A percentile compares a stretch with the other conserved stretches of the same genome.
Conservation (phyloP, 1,140 invertebrate genomes). For the Brachionus asplanchnoidis region DNA sequence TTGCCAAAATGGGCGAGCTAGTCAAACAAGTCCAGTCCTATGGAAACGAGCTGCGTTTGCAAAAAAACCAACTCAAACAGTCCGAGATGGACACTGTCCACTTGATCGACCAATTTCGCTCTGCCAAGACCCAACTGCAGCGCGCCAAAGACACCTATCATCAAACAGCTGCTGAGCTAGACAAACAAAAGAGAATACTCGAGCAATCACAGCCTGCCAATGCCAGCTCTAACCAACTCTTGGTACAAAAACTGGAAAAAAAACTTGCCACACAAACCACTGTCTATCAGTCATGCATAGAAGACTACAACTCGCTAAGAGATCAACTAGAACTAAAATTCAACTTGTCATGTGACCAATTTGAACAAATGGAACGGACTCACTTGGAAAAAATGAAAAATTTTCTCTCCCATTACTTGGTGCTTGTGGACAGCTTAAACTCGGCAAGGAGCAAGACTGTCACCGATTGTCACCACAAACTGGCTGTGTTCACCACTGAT, state of each 20-base stretch:
- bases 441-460: not conserved
- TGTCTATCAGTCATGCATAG: not conserved
- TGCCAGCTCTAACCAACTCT: not conserved
- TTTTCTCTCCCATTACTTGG: not conserved
- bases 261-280: not conserved
- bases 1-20: not conserved
- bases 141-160: not conserved
- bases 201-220: not conserved
- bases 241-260: not conserved
- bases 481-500: not conserved
- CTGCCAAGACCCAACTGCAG: not conserved
- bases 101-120: not conserved
- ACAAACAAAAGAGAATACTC: conserved; percentile 14
- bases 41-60: not conserved
- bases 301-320: not conserved
- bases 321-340: not conserved
- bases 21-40: conserved; percentile 36
- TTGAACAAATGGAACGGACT: not conserved
- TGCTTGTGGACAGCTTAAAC: not conserved
- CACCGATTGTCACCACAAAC: not conserved
- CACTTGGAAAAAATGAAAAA: conserved; percentile 2
- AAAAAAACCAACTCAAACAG: conserved; percentile 13
- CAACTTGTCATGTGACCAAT: not conserved
- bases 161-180: not conserved
- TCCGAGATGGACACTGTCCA: not conserved